Base-by-base conservation (phyloP, 2,797 vertebrate species). In the Scomberomorus guttatus region DNA sequence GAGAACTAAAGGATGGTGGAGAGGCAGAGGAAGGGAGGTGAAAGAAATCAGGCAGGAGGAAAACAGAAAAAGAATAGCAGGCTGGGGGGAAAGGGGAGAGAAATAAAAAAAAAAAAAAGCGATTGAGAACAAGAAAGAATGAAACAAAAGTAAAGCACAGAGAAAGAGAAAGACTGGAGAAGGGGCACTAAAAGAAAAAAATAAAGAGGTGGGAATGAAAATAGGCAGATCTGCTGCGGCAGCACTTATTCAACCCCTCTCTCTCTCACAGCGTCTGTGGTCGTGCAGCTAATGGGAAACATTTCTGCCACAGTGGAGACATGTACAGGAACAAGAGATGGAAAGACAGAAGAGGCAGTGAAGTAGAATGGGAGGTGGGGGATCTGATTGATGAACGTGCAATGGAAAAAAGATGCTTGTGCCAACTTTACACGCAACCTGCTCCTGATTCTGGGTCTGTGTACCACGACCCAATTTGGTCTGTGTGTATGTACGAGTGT, bases 241-340 rank as follows among this genome's bases (percentile, higher is more conserved):
- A 92, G 92, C 92, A 93, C 87, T 90, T 93, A 93, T 87, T 89
- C 73, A 83, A 77, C 61, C 87, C 76, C 85, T 72, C 79, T 79
- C 67, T 80, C 82, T 85, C 83, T 77, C 75, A 78, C 77, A 88
- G 87, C 85, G 91, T 94, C 93, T 95, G 92, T 91, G 94, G 92
- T 96, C 91, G 81, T 91, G 91, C 90, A 91, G 91, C 91, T 95
- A 96, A 96, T 95, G 91, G 87, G 92, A 96, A 97, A 93, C 93
- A 96, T 95, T 94, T 95, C 91, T 88, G 74, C 92, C 81, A 93
- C 85, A 90, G 74, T 68, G 83, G 86, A 94, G 93, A 83, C 84
- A 78, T 84, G 87, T 74, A 83, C 77, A 90, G 82, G 76, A 92
- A 91, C 77, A 89, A 90, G 87, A 87, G 82, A 70, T 82, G 86